Percentiles rank a stretch among this genome's conserved stretches.
Evolutionary conservation across 2,888 invertebrate genomes (phyloP).

Genomic region (Nymphalis c-album): DNA sequence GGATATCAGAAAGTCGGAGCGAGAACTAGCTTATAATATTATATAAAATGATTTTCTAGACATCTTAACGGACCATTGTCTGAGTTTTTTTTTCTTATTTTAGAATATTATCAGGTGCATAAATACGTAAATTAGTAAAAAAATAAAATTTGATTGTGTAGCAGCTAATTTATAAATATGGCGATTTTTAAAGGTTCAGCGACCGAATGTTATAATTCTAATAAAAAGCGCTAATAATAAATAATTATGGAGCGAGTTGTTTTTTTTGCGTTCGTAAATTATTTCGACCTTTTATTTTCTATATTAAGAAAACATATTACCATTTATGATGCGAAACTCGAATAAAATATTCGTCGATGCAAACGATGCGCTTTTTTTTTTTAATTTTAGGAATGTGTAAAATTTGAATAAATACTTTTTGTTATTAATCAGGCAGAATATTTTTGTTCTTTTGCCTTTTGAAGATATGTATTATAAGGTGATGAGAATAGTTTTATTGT

Average conservation of each 20-base stretch:
- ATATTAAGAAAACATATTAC: not conserved
- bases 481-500: not conserved
- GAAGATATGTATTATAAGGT: not conserved
- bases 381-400: no score
- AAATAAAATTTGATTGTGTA: no score
- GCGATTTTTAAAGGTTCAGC: not conserved
- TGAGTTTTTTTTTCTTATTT: not conserved
- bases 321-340: not conserved
- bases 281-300: not conserved
- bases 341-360: not conserved
- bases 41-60: no score
- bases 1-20: no score
- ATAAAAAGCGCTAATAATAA: constrained; percentile 4
- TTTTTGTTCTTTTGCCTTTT: not conserved
- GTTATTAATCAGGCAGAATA: not conserved
- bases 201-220: constrained; percentile 2
- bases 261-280: constrained; percentile 2
- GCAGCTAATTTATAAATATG: not conserved
- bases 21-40: no score
- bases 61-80: not conserved
- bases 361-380: no score
- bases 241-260: not conserved
- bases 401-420: no score
- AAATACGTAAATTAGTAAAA: not conserved
- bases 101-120: not conserved